Base-by-base conservation (phyloP, 2,797 vertebrate genomes). In the Decapterus maruadsi region DNA sequence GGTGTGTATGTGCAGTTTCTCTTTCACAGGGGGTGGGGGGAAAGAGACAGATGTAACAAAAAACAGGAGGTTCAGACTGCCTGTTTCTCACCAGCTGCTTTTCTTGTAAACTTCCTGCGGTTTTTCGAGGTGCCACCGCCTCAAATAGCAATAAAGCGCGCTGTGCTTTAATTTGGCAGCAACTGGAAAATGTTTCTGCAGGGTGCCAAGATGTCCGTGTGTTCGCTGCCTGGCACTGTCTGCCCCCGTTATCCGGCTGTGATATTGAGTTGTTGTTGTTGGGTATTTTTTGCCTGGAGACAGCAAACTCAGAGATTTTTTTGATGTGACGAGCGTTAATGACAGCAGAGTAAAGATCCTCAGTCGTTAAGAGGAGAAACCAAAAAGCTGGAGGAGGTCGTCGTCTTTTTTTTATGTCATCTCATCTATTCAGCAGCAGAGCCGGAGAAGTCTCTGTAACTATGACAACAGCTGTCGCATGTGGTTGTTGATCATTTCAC, bases 91-190 rank as follows among this genome's bases (percentile, higher is more conserved):
- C 78, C 80, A 80, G 85, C 81, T 88, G 87, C 68, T 81, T 71
- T 63, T 75, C 78, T 80, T 85, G 84, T 90, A 72, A 90, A 87
- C 85, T 78, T 87, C 87, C 81, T 84, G 82, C n/a, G 29, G 89
- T 84, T 87, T 75, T 79, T 9, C 6, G 57, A 34, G 65, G 64
- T 29, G 68, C 54, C 20, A 17, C 80, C 29, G 65, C 73, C 50
- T 84, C 78, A 16, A 75, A 82, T 53, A 17, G 72, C 69, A 77
- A 72, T 75, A 85, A 87, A 77, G 53, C 80, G 0, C 34, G 75
- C 77, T 68, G 68, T 65, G 82, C 64, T 77, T 72, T 83, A 72
- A 83, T 84, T 84, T 89, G 84, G 78, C 68, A 78, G 48, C 66
- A 4, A 53, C 59, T 72, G 68, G 63, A 78, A 84, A 84, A 74